These are phyloP conservation scores for Oryctes rhinoceros DNA, from an alignment of 1,140 invertebrate genomes.

Conservation along the genomic window DNA sequence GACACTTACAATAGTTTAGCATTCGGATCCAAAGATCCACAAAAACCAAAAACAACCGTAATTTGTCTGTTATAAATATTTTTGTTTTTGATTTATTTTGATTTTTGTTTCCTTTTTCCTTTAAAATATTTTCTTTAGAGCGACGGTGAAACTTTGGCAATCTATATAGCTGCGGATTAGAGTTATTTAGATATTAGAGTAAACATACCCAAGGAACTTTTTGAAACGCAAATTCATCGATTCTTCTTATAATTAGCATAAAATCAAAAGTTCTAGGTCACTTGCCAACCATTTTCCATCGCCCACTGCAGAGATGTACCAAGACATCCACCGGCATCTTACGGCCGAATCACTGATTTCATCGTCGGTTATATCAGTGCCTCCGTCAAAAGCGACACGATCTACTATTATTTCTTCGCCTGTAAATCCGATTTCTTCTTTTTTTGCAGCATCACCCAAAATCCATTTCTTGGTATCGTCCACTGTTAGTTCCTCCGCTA, in stretches of 20 bases:
- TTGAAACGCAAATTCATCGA: background rate
- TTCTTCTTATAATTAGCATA: conserved; percentile 12
- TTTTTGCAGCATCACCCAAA: conserved; percentile 14
- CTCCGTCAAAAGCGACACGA: background rate
- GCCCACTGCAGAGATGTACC: background rate
- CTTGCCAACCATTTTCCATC: conserved; percentile 10
- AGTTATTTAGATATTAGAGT: no score
- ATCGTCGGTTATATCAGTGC: background rate
- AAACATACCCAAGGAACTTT: background rate
- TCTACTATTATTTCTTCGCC: conserved; percentile 17
- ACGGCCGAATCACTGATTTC: background rate
- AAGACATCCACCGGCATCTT: background rate
- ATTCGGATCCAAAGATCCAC: no score
- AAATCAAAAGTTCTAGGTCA: conserved; percentile 6
- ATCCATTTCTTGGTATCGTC: background rate
- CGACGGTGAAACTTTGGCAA: no score
- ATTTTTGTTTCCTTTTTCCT: no score
- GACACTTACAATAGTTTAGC: no score
- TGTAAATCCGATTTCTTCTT: conserved; percentile 19
- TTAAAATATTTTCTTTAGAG: no score
- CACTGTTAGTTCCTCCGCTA: background rate
- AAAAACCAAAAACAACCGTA: no score
- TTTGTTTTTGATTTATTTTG: no score
- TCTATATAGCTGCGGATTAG: no score
- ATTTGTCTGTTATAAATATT: no score